A percentile compares a stretch with the other conserved stretches of the same genome.
These are phyloP conservation scores for Hydrophis major DNA, from an alignment of 2,797 vertebrate genomes.

Conservation along the genomic window DNA sequence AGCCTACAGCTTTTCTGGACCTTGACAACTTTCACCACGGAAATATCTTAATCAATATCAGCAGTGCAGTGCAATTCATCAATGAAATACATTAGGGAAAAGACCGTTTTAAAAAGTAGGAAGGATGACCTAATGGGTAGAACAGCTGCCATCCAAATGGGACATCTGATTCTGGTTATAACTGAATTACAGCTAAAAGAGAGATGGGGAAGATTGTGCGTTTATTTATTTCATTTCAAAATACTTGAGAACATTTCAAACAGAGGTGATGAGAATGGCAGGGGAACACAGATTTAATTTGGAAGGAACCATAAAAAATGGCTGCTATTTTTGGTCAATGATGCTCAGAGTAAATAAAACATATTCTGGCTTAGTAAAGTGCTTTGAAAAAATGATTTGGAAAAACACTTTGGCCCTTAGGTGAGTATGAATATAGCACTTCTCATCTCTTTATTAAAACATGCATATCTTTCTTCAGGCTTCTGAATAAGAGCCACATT, in stretches of 20 bases:
- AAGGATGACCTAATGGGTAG: conserved; percentile 13
- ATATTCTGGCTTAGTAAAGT: not conserved
- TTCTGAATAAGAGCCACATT: not conserved
- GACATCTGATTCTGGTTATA: conserved; percentile 18
- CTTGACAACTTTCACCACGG: conserved; percentile 21
- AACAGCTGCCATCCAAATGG: conserved; percentile 18
- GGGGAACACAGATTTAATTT: not conserved
- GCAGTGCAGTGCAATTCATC: not conserved
- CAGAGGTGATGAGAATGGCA: not conserved
- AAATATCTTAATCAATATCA: conserved; percentile 31
- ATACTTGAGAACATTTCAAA: not conserved
- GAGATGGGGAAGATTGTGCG: not conserved
- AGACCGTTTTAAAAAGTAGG: not conserved
- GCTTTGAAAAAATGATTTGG: not conserved
- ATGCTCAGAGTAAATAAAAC: not conserved
- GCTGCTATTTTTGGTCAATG: not conserved
- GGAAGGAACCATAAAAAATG: not conserved
- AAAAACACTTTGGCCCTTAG: not conserved
- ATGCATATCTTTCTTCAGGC: not conserved
- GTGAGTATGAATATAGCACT: not conserved
- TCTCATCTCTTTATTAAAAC: not conserved
- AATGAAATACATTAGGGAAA: conserved; percentile 18
- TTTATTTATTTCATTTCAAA: not conserved
- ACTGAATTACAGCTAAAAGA: conserved; percentile 41
- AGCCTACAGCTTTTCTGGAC: conserved; percentile 7